Evolutionary conservation across 2,888 invertebrate genomes (phyloP), one percentile per base, ranked within the genome.

Genomic region (Ophion obscuratus): DNA sequence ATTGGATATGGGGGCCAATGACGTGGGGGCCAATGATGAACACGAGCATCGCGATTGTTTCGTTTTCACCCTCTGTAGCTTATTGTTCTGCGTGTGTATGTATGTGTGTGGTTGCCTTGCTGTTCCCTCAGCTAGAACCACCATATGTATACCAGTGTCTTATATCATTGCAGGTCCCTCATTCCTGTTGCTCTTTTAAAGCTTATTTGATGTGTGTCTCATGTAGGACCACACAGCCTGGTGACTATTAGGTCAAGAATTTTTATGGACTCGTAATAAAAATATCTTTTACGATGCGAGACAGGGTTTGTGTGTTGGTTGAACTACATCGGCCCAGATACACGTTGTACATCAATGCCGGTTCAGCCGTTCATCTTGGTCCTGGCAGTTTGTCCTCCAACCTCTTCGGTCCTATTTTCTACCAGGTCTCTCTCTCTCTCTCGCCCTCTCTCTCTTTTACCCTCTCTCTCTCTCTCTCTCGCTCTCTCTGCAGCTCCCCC

Each of bases 191-290:
- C 67, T 76, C 47, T 67, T 75, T 31, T 64, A 61, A 47, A 77
- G 53, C 62, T 68, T 62, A 62, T 53, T 53, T 27, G 77, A 78
- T 67, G 53, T 66, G 57, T 68, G 62, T 81, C 53, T 27, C 40
- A 40, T 47, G 53, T 27, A 20, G 40, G 20, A 57, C 66, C 10
- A 53, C 74, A 31, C 27, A 67, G 76, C 74, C 88, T 81, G 81
- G 85, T 76, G 83, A 90, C 91, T 92, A 93, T 93, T 92, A 93
- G 90, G 87, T 87, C 84, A 91, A 88, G 92, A 92, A 93, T 93
- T 93, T 93, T 92, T 91, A 92, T 92, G 88, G 92, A 68, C 87
- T 84, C 84, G 87, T 91, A 90, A 91, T 92, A 92, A 92, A 92
- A 92, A 91, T 92, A 91, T 90, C 89, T 89, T 84, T 79, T 80